phyloP scores from a whole-genome alignment of 2,113 vertebrate genomes.

The Pseudolaguvia tuberculata region DNA sequence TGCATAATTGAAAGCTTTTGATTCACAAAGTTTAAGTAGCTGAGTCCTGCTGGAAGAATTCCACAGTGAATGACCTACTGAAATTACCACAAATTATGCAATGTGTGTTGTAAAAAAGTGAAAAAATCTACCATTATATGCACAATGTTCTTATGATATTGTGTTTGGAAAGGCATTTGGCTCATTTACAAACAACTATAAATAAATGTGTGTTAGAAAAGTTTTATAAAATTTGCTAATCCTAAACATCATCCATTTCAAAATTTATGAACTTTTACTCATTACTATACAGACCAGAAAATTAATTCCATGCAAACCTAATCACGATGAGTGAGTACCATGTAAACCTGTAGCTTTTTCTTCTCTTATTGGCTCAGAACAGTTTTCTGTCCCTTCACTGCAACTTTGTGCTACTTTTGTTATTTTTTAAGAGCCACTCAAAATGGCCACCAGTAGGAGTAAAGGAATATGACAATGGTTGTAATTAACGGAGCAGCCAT shows the following conservation, averaged over 20 bases:
- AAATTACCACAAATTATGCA: not conserved
- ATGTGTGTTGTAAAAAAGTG: not conserved
- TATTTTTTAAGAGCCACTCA: conserved; percentile 14
- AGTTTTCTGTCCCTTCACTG: conserved; percentile 5
- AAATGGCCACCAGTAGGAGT: not conserved
- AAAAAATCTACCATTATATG: conserved; percentile 5
- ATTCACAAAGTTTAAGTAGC: not conserved
- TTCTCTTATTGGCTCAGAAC: conserved; percentile 6
- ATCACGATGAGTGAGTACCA: not conserved
- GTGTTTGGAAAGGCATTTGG: not conserved
- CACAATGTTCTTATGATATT: not conserved
- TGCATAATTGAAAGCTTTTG: not conserved
- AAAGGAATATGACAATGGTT: conserved; percentile 14
- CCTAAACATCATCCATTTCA: not conserved
- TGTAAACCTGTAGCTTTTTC: too few relatives aligned
- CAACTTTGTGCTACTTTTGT: not conserved
- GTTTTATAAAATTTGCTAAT: not conserved
- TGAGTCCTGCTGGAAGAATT: not conserved
- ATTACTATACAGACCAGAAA: not conserved
- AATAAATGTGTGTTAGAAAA: not conserved
- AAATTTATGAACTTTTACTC: not conserved
- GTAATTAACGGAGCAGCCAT: conserved; percentile 5
- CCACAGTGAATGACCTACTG: not conserved
- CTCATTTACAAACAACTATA: not conserved
- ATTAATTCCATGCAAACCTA: not conserved